Percentiles rank a stretch among this genome's conserved stretches.
Conservation (phyloP, 2,113 vertebrate genomes). For the Oreochromis spilurus region DNA sequence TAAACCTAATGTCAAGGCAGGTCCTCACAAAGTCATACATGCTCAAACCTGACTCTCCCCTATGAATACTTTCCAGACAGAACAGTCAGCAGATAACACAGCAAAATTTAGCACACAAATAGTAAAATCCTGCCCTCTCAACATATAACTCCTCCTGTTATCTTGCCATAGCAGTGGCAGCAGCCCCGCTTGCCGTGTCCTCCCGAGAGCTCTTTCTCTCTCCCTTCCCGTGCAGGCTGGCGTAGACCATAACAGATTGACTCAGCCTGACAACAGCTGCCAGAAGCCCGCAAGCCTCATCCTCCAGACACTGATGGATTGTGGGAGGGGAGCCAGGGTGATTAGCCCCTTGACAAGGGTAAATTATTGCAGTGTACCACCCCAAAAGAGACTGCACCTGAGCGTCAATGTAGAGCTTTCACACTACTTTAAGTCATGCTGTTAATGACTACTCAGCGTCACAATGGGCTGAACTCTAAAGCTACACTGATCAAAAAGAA, state of each 20-base stretch:
- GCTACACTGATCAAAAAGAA: not conserved
- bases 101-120: constrained; percentile 20
- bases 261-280: constrained; percentile 63
- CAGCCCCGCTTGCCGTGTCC: constrained; percentile 11
- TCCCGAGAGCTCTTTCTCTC: constrained; percentile 26
- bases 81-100: not conserved
- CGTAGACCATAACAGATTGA: constrained; percentile 46
- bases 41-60: not conserved
- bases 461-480: not conserved
- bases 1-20: not conserved
- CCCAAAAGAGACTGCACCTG: constrained; percentile 34
- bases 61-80: not conserved
- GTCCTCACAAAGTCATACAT: not conserved
- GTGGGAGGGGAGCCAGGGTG: constrained; percentile 57
- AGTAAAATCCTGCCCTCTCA: constrained; percentile 23
- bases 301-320: constrained; percentile 62
- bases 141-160: constrained; percentile 57
- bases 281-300: constrained; percentile 40
- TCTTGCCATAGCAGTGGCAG: constrained; percentile 46
- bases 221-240: not conserved
- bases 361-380: constrained; percentile 42
- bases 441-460: not conserved
- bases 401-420: not conserved
- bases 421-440: not conserved
- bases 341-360: constrained; percentile 52